Evolutionary conservation across 2,113 vertebrate genomes (phyloP).

Genomic region (Amphilophus citrinellus): DNA sequence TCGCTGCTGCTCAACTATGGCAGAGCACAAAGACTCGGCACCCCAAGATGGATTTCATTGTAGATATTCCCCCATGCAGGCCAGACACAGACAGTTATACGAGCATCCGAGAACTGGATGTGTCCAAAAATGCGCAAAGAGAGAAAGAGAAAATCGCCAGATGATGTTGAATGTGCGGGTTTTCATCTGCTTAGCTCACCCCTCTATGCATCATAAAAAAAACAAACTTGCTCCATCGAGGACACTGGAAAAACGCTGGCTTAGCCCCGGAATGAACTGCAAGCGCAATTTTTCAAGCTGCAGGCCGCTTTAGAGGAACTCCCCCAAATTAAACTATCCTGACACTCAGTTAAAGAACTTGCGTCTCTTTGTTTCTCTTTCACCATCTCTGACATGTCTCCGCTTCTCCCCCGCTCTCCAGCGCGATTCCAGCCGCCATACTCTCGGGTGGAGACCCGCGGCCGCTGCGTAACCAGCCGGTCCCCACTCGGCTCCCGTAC

Average conservation of each 20-base stretch:
- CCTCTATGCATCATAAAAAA: constrained; percentile 64
- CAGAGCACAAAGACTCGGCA: constrained; percentile 82
- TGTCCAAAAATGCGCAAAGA: constrained; percentile 36
- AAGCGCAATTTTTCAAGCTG: constrained; percentile 12
- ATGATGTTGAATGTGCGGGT: constrained; percentile 47
- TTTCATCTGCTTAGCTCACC: constrained; percentile 75
- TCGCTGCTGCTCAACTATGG: constrained; percentile 69
- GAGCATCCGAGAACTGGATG: constrained; percentile 47
- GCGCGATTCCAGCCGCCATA: constrained; percentile 78
- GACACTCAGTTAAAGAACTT: constrained; percentile 29
- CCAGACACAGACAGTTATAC: constrained; percentile 59
- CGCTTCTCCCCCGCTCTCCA: constrained; percentile 63
- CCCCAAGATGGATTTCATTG: constrained; percentile 77
- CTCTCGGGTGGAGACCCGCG: constrained; percentile 83
- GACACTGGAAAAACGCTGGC: constrained; percentile 61
- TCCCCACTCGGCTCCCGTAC: constrained; percentile 82
- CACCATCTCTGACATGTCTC: constrained; percentile 63
- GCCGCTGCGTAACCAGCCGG: constrained; percentile 74
- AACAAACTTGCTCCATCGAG: constrained; percentile 77
- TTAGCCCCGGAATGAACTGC: constrained; percentile 14
- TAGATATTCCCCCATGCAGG: constrained; percentile 70
- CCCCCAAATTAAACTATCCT: neutral
- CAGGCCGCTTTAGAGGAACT: neutral
- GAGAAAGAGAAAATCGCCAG: constrained; percentile 34
- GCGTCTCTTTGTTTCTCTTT: constrained; percentile 61